Conservation (phyloP, 2,113 vertebrate genomes). For the Mormoops blainvillei region DNA sequence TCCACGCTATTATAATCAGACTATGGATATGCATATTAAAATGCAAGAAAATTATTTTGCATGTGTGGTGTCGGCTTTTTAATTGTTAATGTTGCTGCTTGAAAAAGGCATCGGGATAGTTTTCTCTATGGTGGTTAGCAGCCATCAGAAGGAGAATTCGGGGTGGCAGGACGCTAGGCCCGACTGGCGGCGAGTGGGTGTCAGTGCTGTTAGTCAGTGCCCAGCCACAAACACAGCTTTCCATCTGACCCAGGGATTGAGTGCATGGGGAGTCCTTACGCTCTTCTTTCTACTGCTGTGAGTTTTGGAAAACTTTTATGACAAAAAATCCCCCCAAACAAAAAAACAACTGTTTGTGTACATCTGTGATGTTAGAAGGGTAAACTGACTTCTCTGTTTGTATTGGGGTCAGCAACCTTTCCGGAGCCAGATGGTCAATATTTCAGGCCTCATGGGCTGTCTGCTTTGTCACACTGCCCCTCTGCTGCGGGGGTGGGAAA, state of each 20-base stretch:
- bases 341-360: background rate
- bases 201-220: background rate
- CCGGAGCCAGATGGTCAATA: background rate
- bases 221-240: background rate
- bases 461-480: background rate
- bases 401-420: background rate
- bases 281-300: background rate
- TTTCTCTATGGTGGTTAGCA: slow-evolving; percentile 65
- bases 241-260: background rate
- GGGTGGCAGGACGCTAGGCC: background rate
- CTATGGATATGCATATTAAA: slow-evolving; percentile 81
- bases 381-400: background rate
- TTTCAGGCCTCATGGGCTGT: background rate
- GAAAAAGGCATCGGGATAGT: slow-evolving; percentile 61
- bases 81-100: slow-evolving; percentile 79
- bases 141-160: background rate
- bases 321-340: background rate
- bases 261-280: background rate
- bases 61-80: slow-evolving; percentile 73
- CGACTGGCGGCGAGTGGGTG: fast-evolving
- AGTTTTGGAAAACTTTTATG: background rate
- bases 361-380: background rate
- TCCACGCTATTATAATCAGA: slow-evolving; percentile 79
- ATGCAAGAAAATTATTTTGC: slow-evolving; percentile 78
- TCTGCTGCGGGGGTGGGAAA: background rate